Conservation (phyloP, 2,888 invertebrate genomes). For the Nomada fabriciana region DNA sequence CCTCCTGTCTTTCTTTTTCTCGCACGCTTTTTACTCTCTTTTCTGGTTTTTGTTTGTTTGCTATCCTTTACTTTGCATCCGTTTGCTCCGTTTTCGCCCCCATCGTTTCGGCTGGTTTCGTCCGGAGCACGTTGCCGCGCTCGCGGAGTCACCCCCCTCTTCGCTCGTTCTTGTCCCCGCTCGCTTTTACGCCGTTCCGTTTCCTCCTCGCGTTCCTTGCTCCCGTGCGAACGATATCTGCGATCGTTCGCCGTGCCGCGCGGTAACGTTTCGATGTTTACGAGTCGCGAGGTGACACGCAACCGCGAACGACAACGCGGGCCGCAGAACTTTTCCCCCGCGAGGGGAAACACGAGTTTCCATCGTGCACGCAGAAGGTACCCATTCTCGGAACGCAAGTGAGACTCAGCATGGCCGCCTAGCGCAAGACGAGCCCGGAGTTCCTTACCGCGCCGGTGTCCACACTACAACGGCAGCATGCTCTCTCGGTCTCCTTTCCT, state of each 20-base stretch:
- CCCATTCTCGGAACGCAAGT: conserved; percentile 72
- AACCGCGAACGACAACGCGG: conserved; percentile 19
- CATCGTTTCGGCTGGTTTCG: background rate
- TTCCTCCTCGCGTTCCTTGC: background rate
- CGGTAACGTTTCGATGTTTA: conserved; percentile 4
- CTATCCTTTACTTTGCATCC: conserved; percentile 7
- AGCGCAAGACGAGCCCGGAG: conserved; percentile 71
- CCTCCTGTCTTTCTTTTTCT: conserved; percentile 56
- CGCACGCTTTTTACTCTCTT: conserved; percentile 44
- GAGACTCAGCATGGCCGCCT: conserved; percentile 77
- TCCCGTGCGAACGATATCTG: background rate
- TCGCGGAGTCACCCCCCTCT: background rate
- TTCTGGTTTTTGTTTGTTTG: background rate
- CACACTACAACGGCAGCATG: conserved; percentile 52
- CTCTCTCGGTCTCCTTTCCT: conserved; percentile 49
- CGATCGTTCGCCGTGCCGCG: conserved; percentile 4
- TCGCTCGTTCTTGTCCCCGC: background rate
- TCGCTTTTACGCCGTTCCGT: background rate
- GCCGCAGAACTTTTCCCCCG: conserved; percentile 30
- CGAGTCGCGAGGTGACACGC: background rate
- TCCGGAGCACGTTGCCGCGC: conserved; percentile 17
- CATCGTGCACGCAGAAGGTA: conserved; percentile 63
- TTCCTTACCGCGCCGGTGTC: conserved; percentile 67
- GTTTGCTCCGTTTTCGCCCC: conserved; percentile 5
- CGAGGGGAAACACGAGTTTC: conserved; percentile 50